Evolutionary conservation across 1,140 invertebrate genomes (phyloP).

Genomic region (Drosophila ohnishii): DNA sequence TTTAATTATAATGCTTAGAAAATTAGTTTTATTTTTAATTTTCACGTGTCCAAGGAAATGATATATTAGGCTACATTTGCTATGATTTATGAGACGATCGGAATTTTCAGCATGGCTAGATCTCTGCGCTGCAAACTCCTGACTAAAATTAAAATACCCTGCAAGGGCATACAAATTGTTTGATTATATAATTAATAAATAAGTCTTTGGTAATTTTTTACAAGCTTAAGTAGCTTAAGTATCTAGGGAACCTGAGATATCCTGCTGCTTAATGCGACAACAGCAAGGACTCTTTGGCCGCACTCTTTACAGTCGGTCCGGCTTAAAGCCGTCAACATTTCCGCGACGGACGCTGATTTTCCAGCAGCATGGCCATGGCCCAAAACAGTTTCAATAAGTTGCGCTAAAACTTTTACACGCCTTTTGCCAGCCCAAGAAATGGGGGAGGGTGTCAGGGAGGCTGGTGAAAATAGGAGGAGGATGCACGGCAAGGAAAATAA

Average conservation of each 20-base stretch:
- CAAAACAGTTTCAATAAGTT: constrained; percentile 80
- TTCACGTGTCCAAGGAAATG: too few relatives aligned
- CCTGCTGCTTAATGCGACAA: constrained; percentile 1
- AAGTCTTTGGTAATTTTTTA: too few relatives aligned
- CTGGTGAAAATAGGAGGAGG: constrained; percentile 35
- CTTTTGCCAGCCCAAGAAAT: constrained; percentile 44
- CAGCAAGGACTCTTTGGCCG: constrained; percentile 5
- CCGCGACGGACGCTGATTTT: constrained; percentile 73
- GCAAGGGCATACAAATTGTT: too few relatives aligned
- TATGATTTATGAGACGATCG: too few relatives aligned
- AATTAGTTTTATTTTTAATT: too few relatives aligned
- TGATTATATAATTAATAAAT: too few relatives aligned
- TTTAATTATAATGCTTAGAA: too few relatives aligned
- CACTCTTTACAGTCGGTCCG: constrained; percentile 4
- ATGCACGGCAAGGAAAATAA: constrained; percentile 59
- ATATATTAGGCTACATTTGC: too few relatives aligned
- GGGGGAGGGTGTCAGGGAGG: constrained; percentile 1
- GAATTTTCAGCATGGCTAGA: too few relatives aligned
- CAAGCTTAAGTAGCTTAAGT: too few relatives aligned
- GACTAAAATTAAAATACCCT: too few relatives aligned
- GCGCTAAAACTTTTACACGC: constrained; percentile 75
- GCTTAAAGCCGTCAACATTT: constrained; percentile 61
- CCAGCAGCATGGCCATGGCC: constrained; percentile 69
- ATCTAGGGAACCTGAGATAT: neutral
- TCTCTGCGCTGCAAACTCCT: too few relatives aligned